A percentile compares a stretch with the other conserved stretches of the same genome.
Evolutionary conservation across 2,888 invertebrate species (phyloP).

Genomic region (Molorchus minor): DNA sequence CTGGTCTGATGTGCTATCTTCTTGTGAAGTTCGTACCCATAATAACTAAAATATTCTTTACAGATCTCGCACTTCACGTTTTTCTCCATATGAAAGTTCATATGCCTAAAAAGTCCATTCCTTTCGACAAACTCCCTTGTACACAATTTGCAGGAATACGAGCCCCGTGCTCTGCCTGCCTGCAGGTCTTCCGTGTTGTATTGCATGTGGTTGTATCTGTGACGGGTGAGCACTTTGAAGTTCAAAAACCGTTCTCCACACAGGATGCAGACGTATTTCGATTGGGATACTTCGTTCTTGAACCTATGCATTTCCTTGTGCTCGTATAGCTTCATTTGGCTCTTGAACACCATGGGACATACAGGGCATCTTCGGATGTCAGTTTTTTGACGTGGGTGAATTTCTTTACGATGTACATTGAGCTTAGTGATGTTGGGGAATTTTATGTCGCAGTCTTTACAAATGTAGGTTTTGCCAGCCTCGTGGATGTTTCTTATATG

Average conservation of each 20-base stretch:
- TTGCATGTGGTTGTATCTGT: background rate
- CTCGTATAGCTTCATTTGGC: background rate
- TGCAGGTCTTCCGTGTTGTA: slow-evolving; percentile 4
- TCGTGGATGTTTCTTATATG: slow-evolving; percentile 2
- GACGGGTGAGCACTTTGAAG: background rate
- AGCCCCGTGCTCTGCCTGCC: background rate
- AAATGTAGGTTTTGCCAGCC: background rate
- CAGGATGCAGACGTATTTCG: background rate
- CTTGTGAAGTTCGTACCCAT: background rate
- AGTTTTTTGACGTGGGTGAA: background rate
- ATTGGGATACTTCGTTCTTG: background rate
- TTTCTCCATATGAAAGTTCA: slow-evolving; percentile 1
- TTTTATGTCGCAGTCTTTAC: background rate
- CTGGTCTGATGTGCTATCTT: background rate
- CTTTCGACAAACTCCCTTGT: background rate
- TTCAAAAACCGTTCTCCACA: background rate
- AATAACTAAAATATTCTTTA: background rate
- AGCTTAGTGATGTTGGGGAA: background rate
- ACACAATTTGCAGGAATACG: background rate
- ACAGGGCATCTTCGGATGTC: background rate
- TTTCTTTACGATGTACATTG: background rate
- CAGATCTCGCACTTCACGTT: background rate
- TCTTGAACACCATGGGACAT: background rate
- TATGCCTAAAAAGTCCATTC: background rate
- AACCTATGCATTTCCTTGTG: background rate